These are phyloP conservation scores for Drosophila nebulosa DNA, from an alignment of 1,140 invertebrate genomes.

Conservation along the genomic window DNA sequence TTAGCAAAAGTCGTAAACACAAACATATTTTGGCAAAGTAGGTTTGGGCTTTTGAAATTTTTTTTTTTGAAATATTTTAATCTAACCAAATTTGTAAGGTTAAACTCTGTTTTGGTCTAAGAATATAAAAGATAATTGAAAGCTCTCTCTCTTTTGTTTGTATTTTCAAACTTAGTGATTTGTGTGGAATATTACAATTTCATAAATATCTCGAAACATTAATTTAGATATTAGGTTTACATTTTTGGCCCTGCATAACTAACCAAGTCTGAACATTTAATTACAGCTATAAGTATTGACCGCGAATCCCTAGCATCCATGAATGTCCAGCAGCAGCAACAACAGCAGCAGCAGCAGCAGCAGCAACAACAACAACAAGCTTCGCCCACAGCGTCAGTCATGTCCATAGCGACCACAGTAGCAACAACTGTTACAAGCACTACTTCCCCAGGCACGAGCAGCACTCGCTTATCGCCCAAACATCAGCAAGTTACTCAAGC, in stretches of 20 bases:
- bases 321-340: conserved; percentile 49
- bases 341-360: conserved; percentile 36
- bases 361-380: conserved; percentile 42
- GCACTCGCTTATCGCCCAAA: conserved; percentile 42
- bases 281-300: conserved; percentile 70
- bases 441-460: conserved; percentile 17
- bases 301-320: conserved; percentile 73
- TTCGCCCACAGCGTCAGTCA: conserved; percentile 14
- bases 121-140: not conserved
- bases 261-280: not conserved
- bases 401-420: conserved; percentile 12
- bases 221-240: too few relatives aligned
- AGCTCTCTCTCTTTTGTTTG: too few relatives aligned
- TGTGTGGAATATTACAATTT: too few relatives aligned
- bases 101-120: not conserved
- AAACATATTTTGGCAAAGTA: not conserved
- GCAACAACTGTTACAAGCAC: not conserved
- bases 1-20: not conserved
- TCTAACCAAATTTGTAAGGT: not conserved
- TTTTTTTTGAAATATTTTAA: not conserved
- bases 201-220: too few relatives aligned
- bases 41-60: not conserved
- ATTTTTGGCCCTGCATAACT: not conserved
- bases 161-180: too few relatives aligned
- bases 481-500: conserved; percentile 24